Base-by-base conservation (phyloP, 1,140 invertebrate species). In the Drosophila saltans region DNA sequence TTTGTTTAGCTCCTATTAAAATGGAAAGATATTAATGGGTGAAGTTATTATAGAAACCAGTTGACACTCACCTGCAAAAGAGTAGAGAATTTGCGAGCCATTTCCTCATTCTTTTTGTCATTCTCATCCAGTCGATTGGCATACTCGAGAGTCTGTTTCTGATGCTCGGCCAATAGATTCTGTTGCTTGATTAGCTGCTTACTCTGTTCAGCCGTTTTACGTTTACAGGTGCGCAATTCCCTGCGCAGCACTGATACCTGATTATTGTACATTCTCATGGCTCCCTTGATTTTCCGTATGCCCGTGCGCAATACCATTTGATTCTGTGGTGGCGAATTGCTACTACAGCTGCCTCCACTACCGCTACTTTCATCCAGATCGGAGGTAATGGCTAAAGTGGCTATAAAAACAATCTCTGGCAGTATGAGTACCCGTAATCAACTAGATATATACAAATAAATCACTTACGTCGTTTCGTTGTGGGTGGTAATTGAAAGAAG, bases 71-170 rank as follows among this genome's bases (percentile, higher is more conserved):
- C 96, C 95, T 97, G 96, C 75, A 98, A 93, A 62, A 98, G 93
- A 72, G 96, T 97, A 83, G 96, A 97, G 92, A 97, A 97, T 93
- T 98, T 98, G 33, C 96, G 94, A 43, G 96, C 96, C 28, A 96
- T 97, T 91, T 97, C 96, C 81, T 98, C 97, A 92, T 97, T 97
- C 90, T 98, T 98, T 90, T 97, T 97, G 77, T 97, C 97, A 82
- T 97, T 96, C 78, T 97, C 97, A 80, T 98, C 97, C 52, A 97
- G 93, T 2, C 96, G 94, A 78, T 95, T 96, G 0, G 96, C 96
- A 89, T 97, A 97, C 78, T 97, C 97, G 39, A 97, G 91, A 0
- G 95, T 95, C 90, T 96, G 95, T 85, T 96, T 96, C 78, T 96
- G 95, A 78, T 96, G 95, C 72, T 96, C 95, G 0, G 94, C 94